These are phyloP conservation scores for Bugula neritina DNA, from an alignment of 2,888 invertebrate species.

Conservation along the genomic window DNA sequence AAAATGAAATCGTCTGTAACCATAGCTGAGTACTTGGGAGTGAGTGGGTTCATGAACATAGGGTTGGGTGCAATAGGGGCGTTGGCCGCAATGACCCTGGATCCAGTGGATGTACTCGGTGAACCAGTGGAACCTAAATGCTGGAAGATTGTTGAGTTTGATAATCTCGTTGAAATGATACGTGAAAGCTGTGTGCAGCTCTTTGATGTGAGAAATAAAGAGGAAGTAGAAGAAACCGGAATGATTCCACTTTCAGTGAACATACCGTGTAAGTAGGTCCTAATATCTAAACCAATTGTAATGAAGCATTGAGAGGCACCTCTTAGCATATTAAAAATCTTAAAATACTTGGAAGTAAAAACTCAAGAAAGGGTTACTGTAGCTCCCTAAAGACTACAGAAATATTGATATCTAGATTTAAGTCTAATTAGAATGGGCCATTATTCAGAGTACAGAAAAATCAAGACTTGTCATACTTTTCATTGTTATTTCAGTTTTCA, in stretches of 20 bases:
- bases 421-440: too few species aligned
- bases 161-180: constrained; percentile 34
- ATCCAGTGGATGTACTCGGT: background rate
- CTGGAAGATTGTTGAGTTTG: constrained; percentile 26
- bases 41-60: background rate
- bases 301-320: too few species aligned
- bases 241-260: constrained; percentile 43
- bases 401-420: too few species aligned
- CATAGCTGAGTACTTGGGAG: background rate
- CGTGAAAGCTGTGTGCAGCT: constrained; percentile 34
- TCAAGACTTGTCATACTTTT: too few species aligned
- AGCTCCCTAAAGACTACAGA: too few species aligned
- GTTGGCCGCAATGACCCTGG: background rate
- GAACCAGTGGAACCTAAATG: background rate
- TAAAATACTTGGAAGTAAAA: too few species aligned
- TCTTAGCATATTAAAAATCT: too few species aligned
- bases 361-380: too few species aligned
- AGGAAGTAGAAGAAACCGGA: constrained; percentile 44
- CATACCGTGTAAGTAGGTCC: constrained; percentile 44
- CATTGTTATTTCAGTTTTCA: too few species aligned
- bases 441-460: too few species aligned
- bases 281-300: too few species aligned
- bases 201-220: constrained; percentile 47
- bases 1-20: background rate
- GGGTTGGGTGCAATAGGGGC: background rate